Evolutionary conservation across 2,113 vertebrate species (phyloP).

Genomic region (Triplophysa tibetana): DNA sequence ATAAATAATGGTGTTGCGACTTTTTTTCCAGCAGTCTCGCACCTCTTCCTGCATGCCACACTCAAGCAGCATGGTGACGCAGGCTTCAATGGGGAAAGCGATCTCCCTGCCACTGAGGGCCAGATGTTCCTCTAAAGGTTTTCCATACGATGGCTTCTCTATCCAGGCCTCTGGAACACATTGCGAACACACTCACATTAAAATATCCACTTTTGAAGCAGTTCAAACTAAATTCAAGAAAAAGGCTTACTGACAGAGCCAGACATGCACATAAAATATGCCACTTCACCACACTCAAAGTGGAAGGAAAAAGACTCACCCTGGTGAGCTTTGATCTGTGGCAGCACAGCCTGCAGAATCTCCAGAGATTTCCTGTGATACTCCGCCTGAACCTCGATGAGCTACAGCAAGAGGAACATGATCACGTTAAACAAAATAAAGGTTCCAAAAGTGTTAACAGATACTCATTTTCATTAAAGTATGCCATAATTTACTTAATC

Average conservation of each 20-base stretch:
- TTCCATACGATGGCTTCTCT: constrained; percentile 96
- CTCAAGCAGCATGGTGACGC: constrained; percentile 88
- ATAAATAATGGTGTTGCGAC: constrained; percentile 11
- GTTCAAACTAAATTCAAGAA: constrained; percentile 30
- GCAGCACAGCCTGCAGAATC: constrained; percentile 89
- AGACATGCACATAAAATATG: constrained; percentile 26
- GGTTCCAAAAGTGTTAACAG: no score
- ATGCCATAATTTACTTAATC: neutral
- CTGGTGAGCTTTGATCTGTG: constrained; percentile 98
- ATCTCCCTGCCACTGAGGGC: constrained; percentile 82
- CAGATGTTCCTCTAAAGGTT: constrained; percentile 89
- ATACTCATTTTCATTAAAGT: neutral
- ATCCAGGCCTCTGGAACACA: constrained; percentile 90
- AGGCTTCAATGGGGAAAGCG: constrained; percentile 86
- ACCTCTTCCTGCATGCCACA: constrained; percentile 96
- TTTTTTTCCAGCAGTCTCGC: constrained; percentile 26
- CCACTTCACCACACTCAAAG: constrained; percentile 26
- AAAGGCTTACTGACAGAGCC: constrained; percentile 12
- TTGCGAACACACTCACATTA: constrained; percentile 17
- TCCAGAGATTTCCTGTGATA: constrained; percentile 94
- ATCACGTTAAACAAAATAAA: neutral
- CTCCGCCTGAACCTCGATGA: constrained; percentile 95
- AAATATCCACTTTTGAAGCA: neutral
- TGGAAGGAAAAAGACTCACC: constrained; percentile 75
- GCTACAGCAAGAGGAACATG: constrained; percentile 68